phyloP scores from a whole-genome alignment of 2,888 invertebrate species.

The Megastigmus dorsalis region DNA sequence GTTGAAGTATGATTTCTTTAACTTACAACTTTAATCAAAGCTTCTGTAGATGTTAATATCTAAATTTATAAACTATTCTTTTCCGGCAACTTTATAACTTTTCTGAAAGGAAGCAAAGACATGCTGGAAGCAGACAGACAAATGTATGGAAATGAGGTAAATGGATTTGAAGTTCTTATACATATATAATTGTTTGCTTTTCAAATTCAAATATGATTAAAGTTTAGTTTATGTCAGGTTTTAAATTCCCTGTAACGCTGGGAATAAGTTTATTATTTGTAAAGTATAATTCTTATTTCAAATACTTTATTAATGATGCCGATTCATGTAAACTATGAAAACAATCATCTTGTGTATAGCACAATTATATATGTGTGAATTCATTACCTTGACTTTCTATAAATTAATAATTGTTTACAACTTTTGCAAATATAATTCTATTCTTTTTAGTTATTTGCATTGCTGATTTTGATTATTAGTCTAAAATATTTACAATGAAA shows the following conservation, averaged over 20 bases:
- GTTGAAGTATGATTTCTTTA: too few species aligned
- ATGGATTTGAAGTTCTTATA: conserved; percentile 28
- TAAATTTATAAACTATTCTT: conserved; percentile 21
- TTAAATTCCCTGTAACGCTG: background rate
- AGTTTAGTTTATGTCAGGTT: background rate
- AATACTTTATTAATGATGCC: too few species aligned
- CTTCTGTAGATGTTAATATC: conserved; percentile 4
- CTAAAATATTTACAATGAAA: too few species aligned
- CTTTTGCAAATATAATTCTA: too few species aligned
- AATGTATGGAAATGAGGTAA: conserved; percentile 17
- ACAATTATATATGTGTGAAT: too few species aligned
- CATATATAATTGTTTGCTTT: conserved; percentile 20
- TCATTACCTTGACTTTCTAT: too few species aligned
- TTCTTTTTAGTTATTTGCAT: too few species aligned
- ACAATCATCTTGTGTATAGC: too few species aligned
- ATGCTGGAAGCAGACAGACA: background rate
- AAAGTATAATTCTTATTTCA: too few species aligned
- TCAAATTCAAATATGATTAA: conserved; percentile 33
- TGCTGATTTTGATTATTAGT: too few species aligned
- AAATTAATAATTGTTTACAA: too few species aligned
- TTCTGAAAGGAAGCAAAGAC: background rate
- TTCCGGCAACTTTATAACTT: background rate
- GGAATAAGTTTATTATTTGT: background rate
- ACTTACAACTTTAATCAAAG: background rate
- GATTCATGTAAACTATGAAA: too few species aligned